Conservation (phyloP, 2,797 vertebrate genomes). For the Microchirus variegatus region DNA sequence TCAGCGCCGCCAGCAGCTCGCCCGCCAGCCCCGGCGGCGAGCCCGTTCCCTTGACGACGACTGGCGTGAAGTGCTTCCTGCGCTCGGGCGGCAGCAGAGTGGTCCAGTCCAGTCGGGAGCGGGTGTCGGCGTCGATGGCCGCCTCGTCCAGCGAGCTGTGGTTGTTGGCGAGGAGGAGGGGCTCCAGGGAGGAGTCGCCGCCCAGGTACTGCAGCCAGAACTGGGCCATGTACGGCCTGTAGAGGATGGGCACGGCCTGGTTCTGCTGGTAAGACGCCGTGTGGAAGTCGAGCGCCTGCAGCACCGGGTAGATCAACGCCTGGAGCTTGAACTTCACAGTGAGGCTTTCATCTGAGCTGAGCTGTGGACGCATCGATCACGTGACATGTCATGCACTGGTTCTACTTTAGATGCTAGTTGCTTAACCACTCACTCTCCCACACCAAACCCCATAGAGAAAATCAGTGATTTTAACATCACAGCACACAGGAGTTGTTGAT, state of each 20-base stretch:
- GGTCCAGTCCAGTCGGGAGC: slow-evolving; percentile 87
- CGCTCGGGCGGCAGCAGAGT: slow-evolving; percentile 80
- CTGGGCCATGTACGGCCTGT: slow-evolving; percentile 84
- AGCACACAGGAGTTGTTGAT: too few species aligned
- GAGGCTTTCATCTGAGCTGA: slow-evolving; percentile 79
- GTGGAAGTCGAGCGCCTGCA: slow-evolving; percentile 94
- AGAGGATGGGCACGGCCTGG: slow-evolving; percentile 85
- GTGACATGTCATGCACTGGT: too few species aligned
- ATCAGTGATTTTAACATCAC: too few species aligned
- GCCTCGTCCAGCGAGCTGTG: slow-evolving; percentile 87
- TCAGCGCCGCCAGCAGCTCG: slow-evolving; percentile 80
- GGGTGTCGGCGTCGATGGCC: slow-evolving; percentile 53
- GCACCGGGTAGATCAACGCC: slow-evolving; percentile 92
- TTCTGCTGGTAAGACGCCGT: slow-evolving; percentile 97
- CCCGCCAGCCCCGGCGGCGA: slow-evolving; percentile 69
- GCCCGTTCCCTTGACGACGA: slow-evolving; percentile 78
- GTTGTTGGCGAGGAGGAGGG: slow-evolving; percentile 88
- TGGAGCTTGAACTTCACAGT: slow-evolving; percentile 85
- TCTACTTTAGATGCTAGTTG: too few species aligned
- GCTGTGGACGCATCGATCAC: slow-evolving; percentile 67
- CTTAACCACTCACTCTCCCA: too few species aligned
- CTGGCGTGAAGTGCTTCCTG: slow-evolving; percentile 84
- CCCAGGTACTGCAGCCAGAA: slow-evolving; percentile 94
- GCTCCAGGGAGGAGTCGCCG: slow-evolving; percentile 80
- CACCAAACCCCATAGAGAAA: too few species aligned